Evolutionary conservation across 30 jellyfish, hydroid and myxozoan species (phyloP), one percentile per base, ranked within the genome.

Genomic region (Cassiopea andromeda): DNA sequence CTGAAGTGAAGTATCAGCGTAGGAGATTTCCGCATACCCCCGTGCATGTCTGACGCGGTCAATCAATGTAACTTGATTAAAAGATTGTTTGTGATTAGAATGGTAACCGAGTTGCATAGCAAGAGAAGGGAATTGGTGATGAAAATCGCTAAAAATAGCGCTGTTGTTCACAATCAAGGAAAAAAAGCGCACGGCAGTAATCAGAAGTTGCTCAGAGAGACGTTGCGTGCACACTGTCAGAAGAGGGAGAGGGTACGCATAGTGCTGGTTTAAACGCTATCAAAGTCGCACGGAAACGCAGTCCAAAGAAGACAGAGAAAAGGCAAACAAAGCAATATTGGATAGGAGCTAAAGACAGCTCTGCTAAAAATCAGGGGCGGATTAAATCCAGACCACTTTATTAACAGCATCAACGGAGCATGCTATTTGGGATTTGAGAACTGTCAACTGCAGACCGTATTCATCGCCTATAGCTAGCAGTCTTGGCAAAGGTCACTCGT

Each of bases 111-210:
- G 79, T 70, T 70, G 79, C 79, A 70, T 70, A 70, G n/a, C 79
- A 10, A 70, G 79, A 64, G 61, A 7, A 8, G 86, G 86, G 86
- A 81, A 87, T 43, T 70, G 85, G 90, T 85, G 86, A 87, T 87
- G 94, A 87, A 78, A 87, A 59, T 75, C 82, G 66, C 93, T 88
- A 87, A 87, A 87, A 87, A 87, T 87, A 87, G 94, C 69, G 45
- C 46, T 80, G 64, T 60, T 73, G 45, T 44, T 70, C 79, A 70
- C 54, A 8, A 54, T 43, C n/a, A 6, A 43, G 79, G 15, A 4
- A 70, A 70, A 18, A 43, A 70, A 50, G 79, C 54, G 27, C 73
- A 4, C 6, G 2, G 73, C 2, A 2, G 68, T 14, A 6, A 58
- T 6, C 73, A 64, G 73, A 4, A 4, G 73, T 17, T 27, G 64